These are phyloP conservation scores for Phoxinus phoxinus DNA, from an alignment of 2,113 vertebrate species.

Conservation along the genomic window DNA sequence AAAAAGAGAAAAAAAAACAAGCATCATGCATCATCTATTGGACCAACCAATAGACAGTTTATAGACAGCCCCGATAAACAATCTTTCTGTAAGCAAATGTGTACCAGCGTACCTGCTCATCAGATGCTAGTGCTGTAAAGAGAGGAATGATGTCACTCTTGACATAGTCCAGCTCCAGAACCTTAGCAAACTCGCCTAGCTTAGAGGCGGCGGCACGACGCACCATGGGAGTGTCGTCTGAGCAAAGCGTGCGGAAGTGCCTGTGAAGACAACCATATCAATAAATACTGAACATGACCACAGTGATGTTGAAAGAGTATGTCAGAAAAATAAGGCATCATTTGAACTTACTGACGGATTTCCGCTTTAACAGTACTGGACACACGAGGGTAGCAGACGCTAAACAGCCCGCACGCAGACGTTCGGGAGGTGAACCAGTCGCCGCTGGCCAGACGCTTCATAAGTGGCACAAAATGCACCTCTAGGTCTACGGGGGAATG, in stretches of 20 bases:
- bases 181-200: conserved; percentile 91
- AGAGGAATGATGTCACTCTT: conserved; percentile 92
- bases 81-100: background rate
- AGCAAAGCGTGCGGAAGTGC: conserved; percentile 88
- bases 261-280: conserved; percentile 61
- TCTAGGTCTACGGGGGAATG: conserved; percentile 88
- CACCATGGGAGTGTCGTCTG: conserved; percentile 92
- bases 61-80: background rate
- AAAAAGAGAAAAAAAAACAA: background rate
- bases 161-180: conserved; percentile 88
- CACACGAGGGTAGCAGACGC: conserved; percentile 89
- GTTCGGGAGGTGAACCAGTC: conserved; percentile 94
- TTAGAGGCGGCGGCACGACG: conserved; percentile 90
- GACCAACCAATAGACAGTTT: background rate
- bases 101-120: conserved; percentile 82
- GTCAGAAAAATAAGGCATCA: background rate
- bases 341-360: conserved; percentile 85
- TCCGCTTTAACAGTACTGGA: conserved; percentile 86
- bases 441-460: conserved; percentile 88
- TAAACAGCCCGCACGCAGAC: conserved; percentile 89
- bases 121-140: conserved; percentile 88
- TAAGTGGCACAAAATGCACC: conserved; percentile 91
- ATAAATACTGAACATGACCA: background rate
- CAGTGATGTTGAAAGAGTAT: background rate
- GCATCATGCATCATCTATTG: background rate